Conservation (phyloP, 2,113 vertebrate species). For the Semnopithecus entellus region DNA sequence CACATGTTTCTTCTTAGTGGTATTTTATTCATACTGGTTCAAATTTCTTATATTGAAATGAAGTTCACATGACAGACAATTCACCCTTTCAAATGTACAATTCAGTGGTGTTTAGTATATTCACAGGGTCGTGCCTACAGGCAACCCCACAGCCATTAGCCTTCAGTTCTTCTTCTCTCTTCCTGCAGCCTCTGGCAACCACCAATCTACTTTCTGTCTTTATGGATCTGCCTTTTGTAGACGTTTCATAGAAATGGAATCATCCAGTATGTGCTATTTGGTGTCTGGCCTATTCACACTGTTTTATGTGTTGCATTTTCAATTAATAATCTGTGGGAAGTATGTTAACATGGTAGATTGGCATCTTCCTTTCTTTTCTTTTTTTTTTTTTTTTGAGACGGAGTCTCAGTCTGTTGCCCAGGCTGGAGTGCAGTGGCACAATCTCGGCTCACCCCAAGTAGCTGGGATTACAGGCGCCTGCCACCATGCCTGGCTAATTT, state of each 20-base stretch:
- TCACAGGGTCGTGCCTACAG: accelerated
- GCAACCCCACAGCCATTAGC: background rate
- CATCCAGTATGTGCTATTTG: accelerated
- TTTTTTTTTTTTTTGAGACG: too few relatives aligned
- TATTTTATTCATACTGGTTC: background rate
- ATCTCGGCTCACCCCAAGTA: too few relatives aligned
- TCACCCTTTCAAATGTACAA: background rate
- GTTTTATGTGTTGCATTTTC: background rate
- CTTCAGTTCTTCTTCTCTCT: accelerated
- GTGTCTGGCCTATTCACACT: background rate
- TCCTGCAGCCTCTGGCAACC: background rate
- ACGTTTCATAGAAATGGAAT: accelerated
- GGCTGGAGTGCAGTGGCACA: too few relatives aligned
- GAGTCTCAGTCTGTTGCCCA: too few relatives aligned
- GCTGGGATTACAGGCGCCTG: too few relatives aligned
- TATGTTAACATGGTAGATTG: background rate
- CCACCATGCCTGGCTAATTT: too few relatives aligned
- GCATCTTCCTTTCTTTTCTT: background rate
- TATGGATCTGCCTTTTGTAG: background rate
- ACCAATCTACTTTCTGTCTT: background rate
- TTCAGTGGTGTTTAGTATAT: background rate
- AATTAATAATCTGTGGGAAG: accelerated
- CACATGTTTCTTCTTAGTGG: background rate
- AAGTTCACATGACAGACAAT: background rate
- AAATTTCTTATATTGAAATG: background rate